phyloP scores from a whole-genome alignment of 2,113 vertebrate genomes.

The Cryptoleucopteryx plumbea region DNA sequence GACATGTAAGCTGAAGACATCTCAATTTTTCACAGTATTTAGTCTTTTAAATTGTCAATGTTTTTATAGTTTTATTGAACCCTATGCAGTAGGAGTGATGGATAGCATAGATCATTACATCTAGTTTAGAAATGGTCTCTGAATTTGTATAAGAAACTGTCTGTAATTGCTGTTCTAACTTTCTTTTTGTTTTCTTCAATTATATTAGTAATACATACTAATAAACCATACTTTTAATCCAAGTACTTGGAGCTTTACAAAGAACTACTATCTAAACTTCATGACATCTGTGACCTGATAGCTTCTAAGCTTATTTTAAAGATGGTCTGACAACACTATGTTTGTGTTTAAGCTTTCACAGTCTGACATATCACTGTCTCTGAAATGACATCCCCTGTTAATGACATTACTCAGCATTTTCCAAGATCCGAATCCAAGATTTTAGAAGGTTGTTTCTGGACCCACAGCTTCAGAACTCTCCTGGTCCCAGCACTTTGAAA shows the following conservation, averaged over 20 bases:
- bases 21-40: background rate
- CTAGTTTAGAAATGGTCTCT: background rate
- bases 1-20: background rate
- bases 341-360: background rate
- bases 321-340: background rate
- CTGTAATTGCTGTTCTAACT: background rate
- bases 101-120: background rate
- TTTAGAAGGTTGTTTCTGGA: background rate
- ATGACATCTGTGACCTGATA: background rate
- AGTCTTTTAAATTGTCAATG: background rate
- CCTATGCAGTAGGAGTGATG: background rate
- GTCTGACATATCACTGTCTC: background rate
- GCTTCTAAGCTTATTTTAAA: background rate
- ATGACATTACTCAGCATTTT: background rate
- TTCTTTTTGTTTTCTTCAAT: background rate
- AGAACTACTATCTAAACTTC: background rate
- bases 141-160: background rate
- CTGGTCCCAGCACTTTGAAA: background rate
- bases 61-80: background rate
- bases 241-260: background rate
- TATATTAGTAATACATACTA: background rate
- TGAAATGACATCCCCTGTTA: background rate
- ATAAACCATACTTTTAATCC: background rate
- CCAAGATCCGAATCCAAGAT: background rate
- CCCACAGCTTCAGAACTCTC: background rate